A percentile compares a stretch with the other conserved stretches of the same genome.
Conservation (phyloP, 2,113 vertebrate genomes). For the Blennius ocellaris region DNA sequence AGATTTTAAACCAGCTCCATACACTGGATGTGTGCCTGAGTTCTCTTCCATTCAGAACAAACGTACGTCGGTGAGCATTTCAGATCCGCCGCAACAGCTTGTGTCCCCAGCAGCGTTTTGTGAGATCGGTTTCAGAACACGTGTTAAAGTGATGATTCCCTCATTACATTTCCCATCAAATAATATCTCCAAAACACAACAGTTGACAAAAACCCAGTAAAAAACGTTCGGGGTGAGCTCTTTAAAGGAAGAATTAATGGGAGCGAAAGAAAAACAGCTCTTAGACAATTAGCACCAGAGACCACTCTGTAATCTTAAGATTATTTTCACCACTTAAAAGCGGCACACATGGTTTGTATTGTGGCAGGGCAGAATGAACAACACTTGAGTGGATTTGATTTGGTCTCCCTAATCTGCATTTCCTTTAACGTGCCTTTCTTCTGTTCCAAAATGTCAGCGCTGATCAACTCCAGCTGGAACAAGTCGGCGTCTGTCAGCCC, state of each 20-base stretch:
- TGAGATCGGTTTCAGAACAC: conserved; percentile 64
- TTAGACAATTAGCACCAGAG: conserved; percentile 82
- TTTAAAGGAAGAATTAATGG: conserved; percentile 76
- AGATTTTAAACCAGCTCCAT: background rate
- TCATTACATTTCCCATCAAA: conserved; percentile 71
- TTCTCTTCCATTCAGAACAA: conserved; percentile 52
- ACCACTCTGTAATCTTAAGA: conserved; percentile 82
- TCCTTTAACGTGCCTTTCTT: conserved; percentile 77
- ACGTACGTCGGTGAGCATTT: conserved; percentile 67
- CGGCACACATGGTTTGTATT: conserved; percentile 79
- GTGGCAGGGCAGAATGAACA: conserved; percentile 74
- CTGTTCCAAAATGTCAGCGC: conserved; percentile 67
- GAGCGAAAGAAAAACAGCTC: conserved; percentile 78
- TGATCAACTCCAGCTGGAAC: conserved; percentile 76
- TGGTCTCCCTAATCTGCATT: conserved; percentile 76
- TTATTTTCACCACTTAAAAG: conserved; percentile 84
- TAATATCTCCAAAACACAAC: conserved; percentile 71
- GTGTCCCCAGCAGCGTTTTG: conserved; percentile 63
- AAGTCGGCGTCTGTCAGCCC: conserved; percentile 55
- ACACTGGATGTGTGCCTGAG: conserved; percentile 10
- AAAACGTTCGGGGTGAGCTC: conserved; percentile 70
- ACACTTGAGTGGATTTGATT: conserved; percentile 80
- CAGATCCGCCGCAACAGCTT: conserved; percentile 69
- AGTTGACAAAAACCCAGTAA: conserved; percentile 72
- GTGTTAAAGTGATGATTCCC: conserved; percentile 67